Base-by-base conservation (phyloP, 2,888 invertebrate genomes). In the Philereme transversata region DNA sequence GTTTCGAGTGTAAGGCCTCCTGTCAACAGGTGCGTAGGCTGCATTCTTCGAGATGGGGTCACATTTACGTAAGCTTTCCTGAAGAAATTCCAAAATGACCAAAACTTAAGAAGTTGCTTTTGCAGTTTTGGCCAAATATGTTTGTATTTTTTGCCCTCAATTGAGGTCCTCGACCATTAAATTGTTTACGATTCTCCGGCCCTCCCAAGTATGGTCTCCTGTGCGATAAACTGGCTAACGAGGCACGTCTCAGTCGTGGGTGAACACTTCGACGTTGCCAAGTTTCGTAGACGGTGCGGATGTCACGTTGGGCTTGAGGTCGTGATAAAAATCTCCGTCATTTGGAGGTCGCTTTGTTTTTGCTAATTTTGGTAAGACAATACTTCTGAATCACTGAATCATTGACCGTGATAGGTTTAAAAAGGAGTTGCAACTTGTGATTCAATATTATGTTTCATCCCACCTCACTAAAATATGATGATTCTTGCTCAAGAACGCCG, bases 191-290 rank as follows among this genome's bases (percentile, higher is more conserved):
- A 73, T 55, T 62, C 64, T 68, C 62, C 51, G 71, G 68, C 65
- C 68, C 64, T 71, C 66, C 88, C 88, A 78, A 87, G 71, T 86
- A 82, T 78, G 88, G 87, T 60, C 43, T 62, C 51, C 51, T 64
- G 52, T 64, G 74, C 79, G 79, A 82, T 81, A 83, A 84, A 82
- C 69, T 71, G 78, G 62, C 65, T 82, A 84, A 84, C 82, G 75
- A 86, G 81, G 67, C 87, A 87, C 82, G 88, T 84, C 75, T 71
- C 67, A 68, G 70, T 70, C 79, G 90, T 90, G 87, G 90, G 90
- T 86, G 88, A 78, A 74, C 78, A 77, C 78, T 78, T 80, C 78
- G 74, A 77, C 75, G 75, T 76, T 73, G 74, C 71, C 75, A 73
- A 72, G 71, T 75, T 84, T 84, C 73, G 79, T 76, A 71, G 76